phyloP scores from a whole-genome alignment of 2,797 vertebrate genomes.

The Crocidura indochinensis region DNA sequence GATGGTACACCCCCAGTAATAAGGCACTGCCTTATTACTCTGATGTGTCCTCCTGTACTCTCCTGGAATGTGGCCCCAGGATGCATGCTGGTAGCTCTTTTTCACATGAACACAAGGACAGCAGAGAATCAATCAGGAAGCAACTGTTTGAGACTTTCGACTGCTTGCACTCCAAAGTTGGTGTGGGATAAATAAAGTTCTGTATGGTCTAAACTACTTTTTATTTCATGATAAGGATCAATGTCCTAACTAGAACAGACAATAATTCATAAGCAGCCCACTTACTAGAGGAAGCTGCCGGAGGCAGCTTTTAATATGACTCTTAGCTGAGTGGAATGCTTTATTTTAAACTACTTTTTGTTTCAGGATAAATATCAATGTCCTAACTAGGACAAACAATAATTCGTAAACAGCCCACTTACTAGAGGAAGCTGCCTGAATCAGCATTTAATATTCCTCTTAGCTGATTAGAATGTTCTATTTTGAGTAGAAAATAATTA shows the following conservation, averaged over 20 bases:
- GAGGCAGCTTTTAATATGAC: background rate
- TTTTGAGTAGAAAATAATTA: background rate
- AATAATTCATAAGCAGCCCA: background rate
- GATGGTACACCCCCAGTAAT: background rate
- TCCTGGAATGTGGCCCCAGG: too few species aligned
- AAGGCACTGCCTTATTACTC: too few species aligned
- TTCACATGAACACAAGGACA: background rate
- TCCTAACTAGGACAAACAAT: background rate
- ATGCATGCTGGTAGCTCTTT: background rate
- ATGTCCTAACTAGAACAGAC: background rate
- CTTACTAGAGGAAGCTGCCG: background rate
- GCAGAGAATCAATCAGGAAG: too few species aligned
- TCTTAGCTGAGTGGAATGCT: background rate
- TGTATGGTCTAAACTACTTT: background rate
- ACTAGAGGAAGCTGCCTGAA: background rate
- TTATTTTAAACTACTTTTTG: background rate
- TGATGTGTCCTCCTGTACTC: too few species aligned
- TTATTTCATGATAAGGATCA: background rate
- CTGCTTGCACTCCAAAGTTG: too few species aligned
- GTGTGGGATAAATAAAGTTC: background rate
- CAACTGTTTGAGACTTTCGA: background rate
- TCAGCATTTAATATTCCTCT: background rate
- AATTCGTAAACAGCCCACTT: background rate
- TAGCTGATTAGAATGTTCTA: background rate
- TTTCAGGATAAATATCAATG: background rate